Evolutionary conservation across 2,797 vertebrate genomes (phyloP).

Genomic region (Xerus rutilus): DNA sequence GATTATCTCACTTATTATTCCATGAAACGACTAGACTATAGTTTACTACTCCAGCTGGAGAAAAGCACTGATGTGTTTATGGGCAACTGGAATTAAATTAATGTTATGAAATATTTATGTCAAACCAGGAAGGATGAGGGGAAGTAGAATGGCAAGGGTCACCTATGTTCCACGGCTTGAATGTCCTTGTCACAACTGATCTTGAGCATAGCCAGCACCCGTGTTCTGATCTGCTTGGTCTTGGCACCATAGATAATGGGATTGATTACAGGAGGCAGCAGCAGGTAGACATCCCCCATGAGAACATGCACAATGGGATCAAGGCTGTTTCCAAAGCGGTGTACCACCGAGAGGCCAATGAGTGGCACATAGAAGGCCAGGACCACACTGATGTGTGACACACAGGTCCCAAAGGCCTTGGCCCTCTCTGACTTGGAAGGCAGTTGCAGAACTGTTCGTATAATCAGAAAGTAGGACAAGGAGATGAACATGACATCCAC

Average conservation of each 20-base stretch:
- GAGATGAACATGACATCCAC: conserved; percentile 85
- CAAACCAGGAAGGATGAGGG: not conserved
- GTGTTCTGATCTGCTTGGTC: conserved; percentile 86
- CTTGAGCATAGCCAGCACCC: conserved; percentile 82
- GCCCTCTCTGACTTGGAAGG: conserved; percentile 83
- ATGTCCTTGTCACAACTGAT: conserved; percentile 72
- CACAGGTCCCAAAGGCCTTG: conserved; percentile 89
- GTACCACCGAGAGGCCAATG: conserved; percentile 86
- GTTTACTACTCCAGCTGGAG: not conserved
- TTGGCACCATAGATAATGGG: conserved; percentile 88
- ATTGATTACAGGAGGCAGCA: conserved; percentile 87
- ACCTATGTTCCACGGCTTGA: conserved; percentile 51
- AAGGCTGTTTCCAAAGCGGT: conserved; percentile 84
- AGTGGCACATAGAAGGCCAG: conserved; percentile 89
- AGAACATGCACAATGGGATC: conserved; percentile 77
- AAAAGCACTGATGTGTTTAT: not conserved
- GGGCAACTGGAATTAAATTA: not conserved
- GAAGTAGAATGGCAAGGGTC: not conserved
- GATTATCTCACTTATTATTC: conserved; percentile 1
- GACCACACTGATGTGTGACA: conserved; percentile 87
- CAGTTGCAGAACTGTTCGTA: conserved; percentile 81
- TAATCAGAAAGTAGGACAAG: conserved; percentile 87
- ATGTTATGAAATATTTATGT: conserved; percentile 4
- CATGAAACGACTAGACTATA: not conserved
- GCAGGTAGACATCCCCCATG: conserved; percentile 86